Evolutionary conservation across 2,888 invertebrate genomes (phyloP).

Genomic region (Priapulus caudatus): DNA sequence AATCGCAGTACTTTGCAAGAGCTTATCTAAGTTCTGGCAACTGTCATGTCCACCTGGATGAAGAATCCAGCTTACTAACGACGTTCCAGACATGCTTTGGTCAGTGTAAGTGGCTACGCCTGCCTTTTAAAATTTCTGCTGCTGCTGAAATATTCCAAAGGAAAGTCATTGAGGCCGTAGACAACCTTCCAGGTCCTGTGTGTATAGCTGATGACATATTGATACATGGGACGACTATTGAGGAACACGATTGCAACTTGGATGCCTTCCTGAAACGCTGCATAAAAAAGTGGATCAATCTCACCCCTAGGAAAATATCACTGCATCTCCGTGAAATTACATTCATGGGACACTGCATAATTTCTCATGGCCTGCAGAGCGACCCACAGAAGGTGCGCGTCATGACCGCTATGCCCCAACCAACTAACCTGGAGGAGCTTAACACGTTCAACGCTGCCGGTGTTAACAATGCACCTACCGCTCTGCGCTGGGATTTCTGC

Average conservation of each 20-base stretch:
- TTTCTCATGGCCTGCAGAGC: neutral
- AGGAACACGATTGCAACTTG: neutral
- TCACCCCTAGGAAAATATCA: neutral
- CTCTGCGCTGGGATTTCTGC: no score
- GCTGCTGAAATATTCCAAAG: neutral
- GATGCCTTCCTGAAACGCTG: neutral
- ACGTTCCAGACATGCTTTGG: neutral
- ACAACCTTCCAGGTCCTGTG: no score
- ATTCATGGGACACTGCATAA: neutral
- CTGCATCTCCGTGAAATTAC: neutral
- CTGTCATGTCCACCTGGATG: neutral
- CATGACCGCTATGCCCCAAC: neutral
- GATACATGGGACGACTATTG: neutral
- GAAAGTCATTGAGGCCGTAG: neutral
- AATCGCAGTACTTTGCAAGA: neutral
- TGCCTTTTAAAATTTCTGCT: neutral
- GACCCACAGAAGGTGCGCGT: neutral
- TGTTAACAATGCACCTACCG: no score
- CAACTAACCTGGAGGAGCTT: neutral
- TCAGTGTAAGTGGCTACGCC: neutral
- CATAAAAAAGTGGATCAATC: neutral
- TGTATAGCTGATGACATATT: constrained; percentile 18
- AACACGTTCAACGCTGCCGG: constrained; percentile 4
- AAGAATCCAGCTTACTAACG: neutral
- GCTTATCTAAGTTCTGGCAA: neutral